Conservation (phyloP, 2,888 invertebrate species). For the Nycteola revayana region DNA sequence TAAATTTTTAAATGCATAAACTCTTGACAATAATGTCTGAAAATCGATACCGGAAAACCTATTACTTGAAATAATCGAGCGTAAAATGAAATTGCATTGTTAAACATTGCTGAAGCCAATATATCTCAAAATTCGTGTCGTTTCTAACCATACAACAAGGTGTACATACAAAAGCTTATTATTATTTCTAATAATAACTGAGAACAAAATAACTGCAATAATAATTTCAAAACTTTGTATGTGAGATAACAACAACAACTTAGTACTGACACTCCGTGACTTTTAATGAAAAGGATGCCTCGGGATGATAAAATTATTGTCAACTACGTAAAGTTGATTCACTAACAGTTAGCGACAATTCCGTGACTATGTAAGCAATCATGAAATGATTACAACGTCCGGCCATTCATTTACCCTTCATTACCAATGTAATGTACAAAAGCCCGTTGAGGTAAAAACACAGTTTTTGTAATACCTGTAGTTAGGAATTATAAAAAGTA, state of each 20-base stretch:
- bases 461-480: no score
- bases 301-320: slow-evolving; percentile 52
- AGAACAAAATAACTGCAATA: slow-evolving; percentile 1
- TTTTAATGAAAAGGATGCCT: slow-evolving; percentile 39
- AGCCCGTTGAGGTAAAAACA: slow-evolving; percentile 30
- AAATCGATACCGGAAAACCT: slow-evolving; percentile 21
- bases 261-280: slow-evolving; percentile 28
- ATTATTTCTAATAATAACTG: no score
- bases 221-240: slow-evolving; percentile 2
- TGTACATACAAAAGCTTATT: slow-evolving; percentile 1
- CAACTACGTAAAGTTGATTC: slow-evolving; percentile 62
- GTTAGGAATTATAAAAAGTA: no score
- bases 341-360: slow-evolving; percentile 53
- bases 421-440: slow-evolving; percentile 48
- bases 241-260: slow-evolving; percentile 1
- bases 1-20: not conserved
- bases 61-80: slow-evolving; percentile 46
- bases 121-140: slow-evolving; percentile 34
- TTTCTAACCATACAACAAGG: slow-evolving; percentile 19
- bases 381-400: slow-evolving; percentile 73
- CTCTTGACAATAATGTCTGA: not conserved
- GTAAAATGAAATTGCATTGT: slow-evolving; percentile 55
- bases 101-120: slow-evolving; percentile 22
- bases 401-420: slow-evolving; percentile 57
- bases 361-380: slow-evolving; percentile 65